phyloP scores from a whole-genome alignment of 1,140 invertebrate species.

The Drosophila trapezifrons region DNA sequence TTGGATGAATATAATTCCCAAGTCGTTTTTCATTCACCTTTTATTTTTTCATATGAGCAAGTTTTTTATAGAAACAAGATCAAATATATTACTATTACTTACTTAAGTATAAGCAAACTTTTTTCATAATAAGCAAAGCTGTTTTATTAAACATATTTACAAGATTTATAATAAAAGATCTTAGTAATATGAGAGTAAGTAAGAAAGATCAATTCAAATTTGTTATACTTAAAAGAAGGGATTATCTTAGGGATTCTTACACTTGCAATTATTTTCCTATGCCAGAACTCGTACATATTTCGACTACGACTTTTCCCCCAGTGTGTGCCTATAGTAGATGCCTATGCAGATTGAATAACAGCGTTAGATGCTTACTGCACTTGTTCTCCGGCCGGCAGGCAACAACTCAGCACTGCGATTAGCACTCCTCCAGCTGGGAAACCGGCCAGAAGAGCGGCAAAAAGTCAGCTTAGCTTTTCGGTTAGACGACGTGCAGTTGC shows the following conservation, averaged over 20 bases:
- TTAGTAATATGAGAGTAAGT: too few species aligned
- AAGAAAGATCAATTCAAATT: neutral
- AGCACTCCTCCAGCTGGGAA: slow-evolving; percentile 56
- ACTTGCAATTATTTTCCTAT: neutral
- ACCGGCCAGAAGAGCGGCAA: slow-evolving; percentile 36
- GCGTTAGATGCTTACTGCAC: slow-evolving; percentile 66
- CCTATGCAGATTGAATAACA: slow-evolving; percentile 77
- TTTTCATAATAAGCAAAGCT: neutral
- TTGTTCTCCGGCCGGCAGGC: slow-evolving; percentile 57
- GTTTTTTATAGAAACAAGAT: neutral
- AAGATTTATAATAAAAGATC: too few species aligned
- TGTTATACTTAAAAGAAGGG: neutral
- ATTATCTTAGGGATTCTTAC: neutral
- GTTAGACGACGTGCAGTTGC: slow-evolving; percentile 30
- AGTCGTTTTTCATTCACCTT: neutral
- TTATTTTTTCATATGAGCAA: neutral
- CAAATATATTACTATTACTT: too few species aligned
- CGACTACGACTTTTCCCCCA: neutral
- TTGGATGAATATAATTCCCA: neutral
- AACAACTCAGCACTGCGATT: slow-evolving; percentile 38
- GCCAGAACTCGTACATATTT: neutral
- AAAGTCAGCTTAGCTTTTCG: slow-evolving; percentile 27
- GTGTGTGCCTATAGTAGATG: slow-evolving; percentile 9
- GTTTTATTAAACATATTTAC: too few species aligned
- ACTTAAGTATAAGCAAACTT: neutral